Evolutionary conservation across 2,888 invertebrate genomes (phyloP).

Genomic region (Diaperis boleti): DNA sequence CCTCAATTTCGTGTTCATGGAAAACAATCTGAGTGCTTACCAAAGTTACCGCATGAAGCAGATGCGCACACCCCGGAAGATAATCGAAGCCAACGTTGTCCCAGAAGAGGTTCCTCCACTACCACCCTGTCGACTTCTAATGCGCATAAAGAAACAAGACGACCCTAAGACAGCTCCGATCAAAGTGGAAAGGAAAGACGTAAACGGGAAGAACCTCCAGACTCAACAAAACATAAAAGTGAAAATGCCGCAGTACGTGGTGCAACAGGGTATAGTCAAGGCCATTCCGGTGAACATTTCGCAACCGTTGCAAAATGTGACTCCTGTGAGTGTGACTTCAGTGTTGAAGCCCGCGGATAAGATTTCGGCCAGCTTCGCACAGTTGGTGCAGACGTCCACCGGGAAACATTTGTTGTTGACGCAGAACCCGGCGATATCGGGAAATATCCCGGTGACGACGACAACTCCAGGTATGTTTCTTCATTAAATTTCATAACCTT

Average conservation of each 20-base stretch:
- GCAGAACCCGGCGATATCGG: constrained; percentile 65
- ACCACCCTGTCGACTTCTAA: constrained; percentile 45
- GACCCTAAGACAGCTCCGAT: constrained; percentile 63
- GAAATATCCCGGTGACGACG: constrained; percentile 62
- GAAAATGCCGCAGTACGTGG: constrained; percentile 66
- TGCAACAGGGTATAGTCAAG: constrained; percentile 70
- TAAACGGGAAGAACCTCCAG: constrained; percentile 38
- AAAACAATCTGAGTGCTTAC: constrained; percentile 81
- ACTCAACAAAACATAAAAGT: constrained; percentile 55
- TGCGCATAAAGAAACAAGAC: constrained; percentile 45
- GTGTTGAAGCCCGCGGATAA: constrained; percentile 62
- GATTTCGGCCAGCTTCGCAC: constrained; percentile 68
- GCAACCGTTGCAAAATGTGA: constrained; percentile 49
- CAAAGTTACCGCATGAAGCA: constrained; percentile 85
- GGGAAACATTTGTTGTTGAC: constrained; percentile 78
- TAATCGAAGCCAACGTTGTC: constrained; percentile 78
- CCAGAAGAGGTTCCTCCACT: constrained; percentile 68
- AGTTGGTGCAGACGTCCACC: constrained; percentile 78
- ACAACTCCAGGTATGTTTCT: constrained; percentile 57
- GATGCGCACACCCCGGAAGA: constrained; percentile 77
- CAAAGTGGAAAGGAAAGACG: constrained; percentile 60
- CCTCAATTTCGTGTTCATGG: constrained; percentile 75
- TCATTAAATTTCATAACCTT: no score
- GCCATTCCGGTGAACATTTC: constrained; percentile 66
- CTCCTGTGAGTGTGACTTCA: constrained; percentile 58